phyloP scores from a whole-genome alignment of 2,888 invertebrate genomes.

The Hydriomena furcata region DNA sequence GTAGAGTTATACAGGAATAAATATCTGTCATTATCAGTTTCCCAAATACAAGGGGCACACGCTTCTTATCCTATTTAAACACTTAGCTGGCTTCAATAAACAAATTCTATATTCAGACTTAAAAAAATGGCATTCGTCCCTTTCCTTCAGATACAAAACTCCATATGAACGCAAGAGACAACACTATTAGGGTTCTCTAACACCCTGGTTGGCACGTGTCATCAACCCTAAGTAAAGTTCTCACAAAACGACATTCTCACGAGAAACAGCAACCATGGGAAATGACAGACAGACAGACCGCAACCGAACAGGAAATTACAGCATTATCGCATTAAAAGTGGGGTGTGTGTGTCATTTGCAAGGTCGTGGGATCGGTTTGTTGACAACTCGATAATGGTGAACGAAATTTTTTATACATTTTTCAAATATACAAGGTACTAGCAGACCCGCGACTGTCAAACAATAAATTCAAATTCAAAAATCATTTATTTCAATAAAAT shows the following conservation, averaged over 20 bases:
- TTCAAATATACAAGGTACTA: no score
- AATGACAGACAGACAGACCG: conserved; percentile 17
- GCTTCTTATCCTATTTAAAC: not conserved
- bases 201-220: conserved; percentile 5
- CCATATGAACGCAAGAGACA: not conserved
- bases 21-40: not conserved
- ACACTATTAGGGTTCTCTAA: not conserved
- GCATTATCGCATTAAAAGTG: conserved; percentile 5
- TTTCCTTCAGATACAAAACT: not conserved
- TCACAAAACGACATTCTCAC: conserved; percentile 37
- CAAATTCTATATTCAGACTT: no score
- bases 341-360: conserved; percentile 5
- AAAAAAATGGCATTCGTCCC: not conserved
- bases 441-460: no score
- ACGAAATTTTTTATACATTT: no score
- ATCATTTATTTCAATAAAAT: no score
- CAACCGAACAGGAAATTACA: not conserved
- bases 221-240: not conserved
- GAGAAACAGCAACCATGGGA: conserved; percentile 42
- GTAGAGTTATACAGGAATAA: not conserved
- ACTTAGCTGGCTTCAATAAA: not conserved
- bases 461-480: no score
- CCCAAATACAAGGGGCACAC: not conserved
- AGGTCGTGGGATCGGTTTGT: conserved; percentile 7
- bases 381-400: conserved; percentile 13